Conservation (phyloP, 2,113 vertebrate species). For the Pica pica region DNA sequence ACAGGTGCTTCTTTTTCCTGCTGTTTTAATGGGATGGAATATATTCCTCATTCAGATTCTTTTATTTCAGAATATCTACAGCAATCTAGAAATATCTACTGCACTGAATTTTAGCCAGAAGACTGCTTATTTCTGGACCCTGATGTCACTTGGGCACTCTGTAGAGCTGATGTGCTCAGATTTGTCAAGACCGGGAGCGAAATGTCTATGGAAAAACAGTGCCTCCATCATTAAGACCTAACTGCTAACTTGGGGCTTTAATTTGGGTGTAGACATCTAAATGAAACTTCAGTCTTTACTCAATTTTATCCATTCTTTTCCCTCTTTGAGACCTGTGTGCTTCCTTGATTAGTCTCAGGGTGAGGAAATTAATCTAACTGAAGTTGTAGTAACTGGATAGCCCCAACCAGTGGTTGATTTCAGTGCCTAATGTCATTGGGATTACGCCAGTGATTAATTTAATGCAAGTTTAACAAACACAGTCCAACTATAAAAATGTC, state of each 20-base stretch:
- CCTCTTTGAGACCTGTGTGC: not conserved
- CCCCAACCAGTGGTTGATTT: not conserved
- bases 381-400: not conserved
- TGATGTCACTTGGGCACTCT: rapidly evolving
- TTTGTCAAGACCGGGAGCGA: not conserved
- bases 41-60: not conserved
- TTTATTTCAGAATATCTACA: not conserved
- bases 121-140: not conserved
- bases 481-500: not conserved
- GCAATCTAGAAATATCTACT: not conserved
- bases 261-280: not conserved
- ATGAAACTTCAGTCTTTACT: not conserved
- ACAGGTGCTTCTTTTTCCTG: not conserved
- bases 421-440: not conserved
- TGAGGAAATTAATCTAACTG: not conserved
- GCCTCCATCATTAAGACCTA: not conserved
- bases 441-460: not conserved
- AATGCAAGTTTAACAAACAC: not conserved
- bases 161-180: not conserved
- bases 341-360: not conserved
- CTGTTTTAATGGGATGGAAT: not conserved
- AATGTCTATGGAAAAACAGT: not conserved
- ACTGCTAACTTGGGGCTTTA: not conserved
- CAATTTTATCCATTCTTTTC: not conserved
- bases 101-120: not conserved